phyloP scores from a whole-genome alignment of 1,140 invertebrate genomes.

The Spodoptera frugiperda region DNA sequence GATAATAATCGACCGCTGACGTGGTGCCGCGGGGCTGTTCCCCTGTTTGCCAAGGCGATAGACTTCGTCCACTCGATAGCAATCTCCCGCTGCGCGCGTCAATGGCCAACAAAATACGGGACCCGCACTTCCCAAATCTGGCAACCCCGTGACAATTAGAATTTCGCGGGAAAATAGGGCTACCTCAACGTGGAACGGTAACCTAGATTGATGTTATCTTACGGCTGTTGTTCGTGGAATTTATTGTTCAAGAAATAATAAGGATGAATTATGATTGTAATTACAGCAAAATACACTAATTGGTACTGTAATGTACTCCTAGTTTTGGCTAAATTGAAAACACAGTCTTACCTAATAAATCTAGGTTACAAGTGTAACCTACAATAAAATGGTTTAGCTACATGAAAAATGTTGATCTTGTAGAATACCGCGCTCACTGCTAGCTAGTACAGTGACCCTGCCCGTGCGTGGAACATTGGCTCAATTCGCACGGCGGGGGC shows the following conservation, averaged over 20 bases:
- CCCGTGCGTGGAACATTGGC: constrained; percentile 70
- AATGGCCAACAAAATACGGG: constrained; percentile 60
- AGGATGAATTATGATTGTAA: no score
- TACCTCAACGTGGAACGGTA: constrained; percentile 7
- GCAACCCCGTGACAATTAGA: constrained; percentile 62
- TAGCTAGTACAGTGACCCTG: constrained; percentile 16
- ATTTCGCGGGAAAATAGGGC: constrained; percentile 51
- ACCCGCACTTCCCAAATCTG: constrained; percentile 61
- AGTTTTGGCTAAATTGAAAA: no score
- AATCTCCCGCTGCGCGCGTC: constrained; percentile 59
- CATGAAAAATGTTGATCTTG: neutral
- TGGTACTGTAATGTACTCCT: no score
- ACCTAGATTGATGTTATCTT: constrained; percentile 3
- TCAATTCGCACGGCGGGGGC: constrained; percentile 69
- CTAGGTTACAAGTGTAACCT: no score
- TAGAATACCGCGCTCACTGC: neutral
- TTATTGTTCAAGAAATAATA: neutral
- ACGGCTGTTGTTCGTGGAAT: neutral
- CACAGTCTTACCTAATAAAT: no score
- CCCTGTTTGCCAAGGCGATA: constrained; percentile 61
- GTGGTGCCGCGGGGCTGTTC: constrained; percentile 45
- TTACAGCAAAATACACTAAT: no score
- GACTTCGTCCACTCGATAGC: constrained; percentile 65
- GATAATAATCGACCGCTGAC: constrained; percentile 68
- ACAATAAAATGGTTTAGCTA: no score